phyloP scores from a whole-genome alignment of 2,113 vertebrate species.

The Onychostruthus taczanowskii region DNA sequence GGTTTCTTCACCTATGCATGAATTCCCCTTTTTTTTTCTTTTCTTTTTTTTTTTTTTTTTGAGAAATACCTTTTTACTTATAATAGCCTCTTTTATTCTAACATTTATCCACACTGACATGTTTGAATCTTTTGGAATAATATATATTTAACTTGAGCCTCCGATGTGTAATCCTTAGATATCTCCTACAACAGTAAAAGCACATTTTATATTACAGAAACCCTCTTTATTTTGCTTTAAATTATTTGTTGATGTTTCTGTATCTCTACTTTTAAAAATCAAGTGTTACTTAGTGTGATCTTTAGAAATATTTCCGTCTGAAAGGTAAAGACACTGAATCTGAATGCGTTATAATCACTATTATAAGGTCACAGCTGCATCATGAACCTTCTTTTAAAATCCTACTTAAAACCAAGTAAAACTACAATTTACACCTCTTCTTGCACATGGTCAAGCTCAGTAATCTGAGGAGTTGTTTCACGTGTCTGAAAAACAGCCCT shows the following conservation, averaged over 20 bases:
- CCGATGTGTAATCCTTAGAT: background rate
- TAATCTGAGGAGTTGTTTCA: background rate
- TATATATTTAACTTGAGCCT: background rate
- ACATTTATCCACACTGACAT: background rate
- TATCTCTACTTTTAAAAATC: background rate
- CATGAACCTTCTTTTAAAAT: background rate
- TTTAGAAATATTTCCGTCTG: background rate
- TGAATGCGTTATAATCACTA: background rate
- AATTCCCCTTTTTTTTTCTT: background rate
- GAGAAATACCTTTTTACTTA: background rate
- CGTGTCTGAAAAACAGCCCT: background rate
- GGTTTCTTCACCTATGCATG: background rate
- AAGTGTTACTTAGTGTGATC: background rate
- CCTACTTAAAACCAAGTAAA: background rate
- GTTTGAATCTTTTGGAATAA: background rate
- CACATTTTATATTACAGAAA: background rate
- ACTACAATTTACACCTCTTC: background rate
- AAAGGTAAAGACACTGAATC: background rate
- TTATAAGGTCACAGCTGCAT: fast-evolving
- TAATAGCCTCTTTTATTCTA: background rate
- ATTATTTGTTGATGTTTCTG: background rate
- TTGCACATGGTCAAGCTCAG: background rate
- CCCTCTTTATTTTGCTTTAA: background rate
- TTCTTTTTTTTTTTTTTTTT: background rate
- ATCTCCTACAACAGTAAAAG: background rate